Evolutionary conservation across 2,113 vertebrate species (phyloP).

Genomic region (Colaptes auratus): DNA sequence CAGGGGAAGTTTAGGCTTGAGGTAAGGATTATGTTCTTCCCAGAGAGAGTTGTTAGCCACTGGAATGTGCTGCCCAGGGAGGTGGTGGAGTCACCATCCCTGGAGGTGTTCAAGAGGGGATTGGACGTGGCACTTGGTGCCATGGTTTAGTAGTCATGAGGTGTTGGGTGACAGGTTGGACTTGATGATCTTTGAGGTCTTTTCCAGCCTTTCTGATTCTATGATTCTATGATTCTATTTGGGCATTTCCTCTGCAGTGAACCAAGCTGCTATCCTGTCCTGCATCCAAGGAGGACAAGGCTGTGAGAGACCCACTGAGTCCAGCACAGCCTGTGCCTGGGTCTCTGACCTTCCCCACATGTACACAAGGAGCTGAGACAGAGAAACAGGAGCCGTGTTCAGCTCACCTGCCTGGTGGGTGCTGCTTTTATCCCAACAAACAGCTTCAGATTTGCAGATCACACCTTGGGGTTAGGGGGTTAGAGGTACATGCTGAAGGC

Average conservation of each 20-base stretch:
- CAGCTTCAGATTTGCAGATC: neutral
- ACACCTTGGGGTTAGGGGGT: neutral
- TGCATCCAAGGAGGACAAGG: neutral
- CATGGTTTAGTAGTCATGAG: no score
- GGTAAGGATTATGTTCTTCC: no score
- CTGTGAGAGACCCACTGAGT: neutral
- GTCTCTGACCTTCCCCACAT: neutral
- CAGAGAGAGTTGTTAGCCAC: no score
- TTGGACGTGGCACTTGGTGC: no score
- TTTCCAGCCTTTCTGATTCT: no score
- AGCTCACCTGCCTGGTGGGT: neutral
- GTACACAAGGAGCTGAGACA: neutral
- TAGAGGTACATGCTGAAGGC: neutral
- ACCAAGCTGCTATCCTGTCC: rapidly evolving
- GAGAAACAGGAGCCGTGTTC: neutral
- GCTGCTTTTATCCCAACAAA: neutral
- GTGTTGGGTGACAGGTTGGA: no score
- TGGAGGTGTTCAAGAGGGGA: no score
- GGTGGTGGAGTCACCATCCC: no score
- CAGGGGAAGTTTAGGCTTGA: no score
- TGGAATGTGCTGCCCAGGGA: no score
- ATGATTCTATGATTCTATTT: no score
- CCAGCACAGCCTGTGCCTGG: neutral
- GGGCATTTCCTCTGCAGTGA: neutral
- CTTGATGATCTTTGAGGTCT: no score